Conservation (phyloP, 1,140 invertebrate species). For the Babylonia areolata region DNA sequence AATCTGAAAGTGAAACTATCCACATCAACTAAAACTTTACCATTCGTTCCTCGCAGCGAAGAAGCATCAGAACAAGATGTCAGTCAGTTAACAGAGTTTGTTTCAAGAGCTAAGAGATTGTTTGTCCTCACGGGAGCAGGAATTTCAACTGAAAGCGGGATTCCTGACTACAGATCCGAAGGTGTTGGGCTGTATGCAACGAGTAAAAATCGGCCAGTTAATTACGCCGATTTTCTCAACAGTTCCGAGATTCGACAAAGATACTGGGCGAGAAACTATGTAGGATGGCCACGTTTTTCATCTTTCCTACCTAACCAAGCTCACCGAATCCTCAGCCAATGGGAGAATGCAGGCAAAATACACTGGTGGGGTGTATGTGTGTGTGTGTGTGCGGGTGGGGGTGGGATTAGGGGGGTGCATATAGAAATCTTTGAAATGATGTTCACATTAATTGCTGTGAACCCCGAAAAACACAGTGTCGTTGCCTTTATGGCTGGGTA, state of each 20-base stretch:
- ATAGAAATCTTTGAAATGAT: no score
- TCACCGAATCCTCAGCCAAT: conserved; percentile 77
- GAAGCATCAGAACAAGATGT: conserved; percentile 79
- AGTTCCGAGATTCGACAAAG: conserved; percentile 83
- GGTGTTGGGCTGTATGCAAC: conserved; percentile 93
- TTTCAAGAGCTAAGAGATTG: conserved; percentile 76
- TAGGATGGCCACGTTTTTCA: conserved; percentile 89
- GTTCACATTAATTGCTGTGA: no score
- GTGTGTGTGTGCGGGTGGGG: neutral
- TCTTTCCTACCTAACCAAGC: conserved; percentile 77
- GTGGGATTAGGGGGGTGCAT: no score
- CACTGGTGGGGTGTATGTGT: conserved; percentile 67
- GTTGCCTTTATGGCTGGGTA: no score
- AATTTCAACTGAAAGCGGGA: conserved; percentile 95
- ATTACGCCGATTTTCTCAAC: conserved; percentile 86
- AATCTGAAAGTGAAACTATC: neutral
- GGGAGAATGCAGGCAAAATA: conserved; percentile 77
- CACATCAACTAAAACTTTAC: neutral
- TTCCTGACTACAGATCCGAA: conserved; percentile 94
- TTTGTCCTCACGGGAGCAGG: conserved; percentile 93
- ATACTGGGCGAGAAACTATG: conserved; percentile 97
- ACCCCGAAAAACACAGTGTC: no score
- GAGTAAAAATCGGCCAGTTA: conserved; percentile 87
- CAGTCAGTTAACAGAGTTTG: conserved; percentile 81
- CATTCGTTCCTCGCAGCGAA: conserved; percentile 56